A percentile compares a stretch with the other conserved stretches of the same genome.
Evolutionary conservation across 2,113 vertebrate genomes (phyloP).

Genomic region (Planiliza haematocheilus): DNA sequence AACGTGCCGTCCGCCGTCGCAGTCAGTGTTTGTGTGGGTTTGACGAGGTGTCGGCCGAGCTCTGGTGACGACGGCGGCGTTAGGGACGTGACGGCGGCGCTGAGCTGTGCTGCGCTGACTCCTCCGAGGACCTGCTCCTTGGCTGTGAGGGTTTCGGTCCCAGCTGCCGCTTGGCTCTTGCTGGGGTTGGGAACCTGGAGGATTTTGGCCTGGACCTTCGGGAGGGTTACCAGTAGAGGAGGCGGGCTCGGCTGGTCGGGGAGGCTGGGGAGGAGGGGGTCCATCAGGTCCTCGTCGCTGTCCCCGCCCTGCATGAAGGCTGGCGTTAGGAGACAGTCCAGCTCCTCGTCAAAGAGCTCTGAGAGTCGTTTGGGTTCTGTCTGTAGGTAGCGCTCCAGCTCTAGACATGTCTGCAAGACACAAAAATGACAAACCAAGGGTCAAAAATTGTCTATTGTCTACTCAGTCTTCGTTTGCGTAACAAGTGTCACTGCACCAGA

Average conservation of each 20-base stretch:
- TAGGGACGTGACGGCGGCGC: conserved; percentile 94
- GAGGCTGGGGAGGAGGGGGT: conserved; percentile 87
- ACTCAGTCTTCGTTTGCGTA: too few relatives aligned
- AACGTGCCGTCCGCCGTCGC: conserved; percentile 90
- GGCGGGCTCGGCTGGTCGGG: conserved; percentile 88
- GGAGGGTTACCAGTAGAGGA: conserved; percentile 78
- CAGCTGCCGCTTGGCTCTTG: conserved; percentile 57
- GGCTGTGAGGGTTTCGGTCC: conserved; percentile 75
- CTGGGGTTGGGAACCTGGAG: conserved; percentile 82
- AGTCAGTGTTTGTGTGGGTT: conserved; percentile 92
- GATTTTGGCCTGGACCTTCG: conserved; percentile 88
- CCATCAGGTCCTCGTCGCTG: conserved; percentile 88
- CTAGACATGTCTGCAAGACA: conserved; percentile 93
- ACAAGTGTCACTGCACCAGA: too few relatives aligned
- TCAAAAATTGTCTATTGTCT: conserved; percentile 46
- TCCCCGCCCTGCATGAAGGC: conserved; percentile 87
- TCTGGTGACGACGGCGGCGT: conserved; percentile 97
- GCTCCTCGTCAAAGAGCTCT: conserved; percentile 93
- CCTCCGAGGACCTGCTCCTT: conserved; percentile 90
- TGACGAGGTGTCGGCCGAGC: conserved; percentile 95
- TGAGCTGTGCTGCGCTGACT: conserved; percentile 94
- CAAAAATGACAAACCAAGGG: conserved; percentile 24
- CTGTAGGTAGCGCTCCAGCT: conserved; percentile 97
- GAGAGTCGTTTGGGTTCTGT: conserved; percentile 94
- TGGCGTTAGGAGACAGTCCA: conserved; percentile 91